Conservation (phyloP, 2,888 invertebrate species). For the Drosophila planitibia region DNA sequence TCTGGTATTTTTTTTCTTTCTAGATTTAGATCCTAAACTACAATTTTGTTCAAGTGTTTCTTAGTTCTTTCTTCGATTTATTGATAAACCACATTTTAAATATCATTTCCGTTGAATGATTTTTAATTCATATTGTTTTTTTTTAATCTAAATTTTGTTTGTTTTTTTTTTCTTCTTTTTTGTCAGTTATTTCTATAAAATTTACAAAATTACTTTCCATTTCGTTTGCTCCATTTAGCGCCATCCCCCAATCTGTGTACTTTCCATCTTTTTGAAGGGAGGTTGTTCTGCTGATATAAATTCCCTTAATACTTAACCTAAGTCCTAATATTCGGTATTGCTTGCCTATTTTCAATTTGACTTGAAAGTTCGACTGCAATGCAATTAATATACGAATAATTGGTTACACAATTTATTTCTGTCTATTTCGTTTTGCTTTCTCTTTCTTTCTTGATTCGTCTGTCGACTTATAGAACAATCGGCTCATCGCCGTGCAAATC, state of each 20-base stretch:
- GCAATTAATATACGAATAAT: constrained; percentile 55
- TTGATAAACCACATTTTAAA: constrained; percentile 54
- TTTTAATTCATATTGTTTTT: constrained; percentile 15
- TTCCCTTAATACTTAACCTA: constrained; percentile 68
- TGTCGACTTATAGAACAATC: constrained; percentile 81
- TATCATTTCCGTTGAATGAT: constrained; percentile 30
- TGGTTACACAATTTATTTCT: constrained; percentile 57
- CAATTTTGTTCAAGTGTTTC: constrained; percentile 64
- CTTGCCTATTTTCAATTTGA: constrained; percentile 42
- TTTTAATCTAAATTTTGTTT: constrained; percentile 57
- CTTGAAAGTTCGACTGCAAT: constrained; percentile 58
- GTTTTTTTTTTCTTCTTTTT: constrained; percentile 49
- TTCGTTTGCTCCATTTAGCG: constrained; percentile 42
- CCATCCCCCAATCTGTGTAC: constrained; percentile 31
- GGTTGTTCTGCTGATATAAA: constrained; percentile 49
- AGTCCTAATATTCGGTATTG: constrained; percentile 38
- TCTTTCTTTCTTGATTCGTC: constrained; percentile 59
- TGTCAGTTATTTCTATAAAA: constrained; percentile 79
- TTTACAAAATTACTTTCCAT: constrained; percentile 82
- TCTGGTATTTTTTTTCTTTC: constrained; percentile 46
- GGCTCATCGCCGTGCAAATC: constrained; percentile 86
- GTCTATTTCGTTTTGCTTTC: constrained; percentile 48
- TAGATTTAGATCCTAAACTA: constrained; percentile 71
- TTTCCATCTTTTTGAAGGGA: constrained; percentile 24
- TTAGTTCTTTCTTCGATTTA: constrained; percentile 54